Evolutionary conservation across 2,113 vertebrate genomes (phyloP), one percentile per base, ranked within the genome.

Genomic region (Origma solitaria): DNA sequence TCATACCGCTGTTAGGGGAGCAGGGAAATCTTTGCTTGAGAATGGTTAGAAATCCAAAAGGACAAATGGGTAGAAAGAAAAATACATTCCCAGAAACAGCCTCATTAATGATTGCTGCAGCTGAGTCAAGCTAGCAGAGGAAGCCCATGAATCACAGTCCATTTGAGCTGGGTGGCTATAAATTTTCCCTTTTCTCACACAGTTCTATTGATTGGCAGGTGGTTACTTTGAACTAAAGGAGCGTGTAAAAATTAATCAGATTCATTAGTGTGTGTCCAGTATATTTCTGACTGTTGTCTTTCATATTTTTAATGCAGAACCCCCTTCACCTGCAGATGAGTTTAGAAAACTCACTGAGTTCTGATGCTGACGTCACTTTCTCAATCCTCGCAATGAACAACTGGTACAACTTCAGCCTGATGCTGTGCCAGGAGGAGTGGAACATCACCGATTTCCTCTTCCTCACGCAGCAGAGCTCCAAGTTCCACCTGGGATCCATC

Each of bases 331-430:
- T 99, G 82, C 99, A 99, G 96, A 98, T 99, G 98, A 98, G 98
- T 92, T 98, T 99, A 98, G 98, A 97, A 96, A 98, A 98, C 95
- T 97, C 99, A 73, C 49, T 97, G 95, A 98, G 97, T 92, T 98
- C 98, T 94, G 98, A 98, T 38, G 98, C 98, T 30, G 98, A 98
- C 4, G 98, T 99, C 84, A 98, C 99, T 95, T 98, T 98, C 96
- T 98, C 98, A 1, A 98, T 99, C 94, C 98, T 99, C 95, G 97
- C 98, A 14, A 98, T 99, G 98, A 99, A 99, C 97, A 99, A 98
- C 97, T 99, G 99, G 99, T 99, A 99, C 96, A 99, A 99, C 96
- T 98, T 99, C 97, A 99, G 99, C 92, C 97, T 99, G 79, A 96
- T 99, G 89, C 97, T 99, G 33, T 99, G 99, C 97, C 99, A 99